These are phyloP conservation scores for Montipora foliosa DNA, from an alignment of 64 coral and sea anemone species.

Conservation along the genomic window DNA sequence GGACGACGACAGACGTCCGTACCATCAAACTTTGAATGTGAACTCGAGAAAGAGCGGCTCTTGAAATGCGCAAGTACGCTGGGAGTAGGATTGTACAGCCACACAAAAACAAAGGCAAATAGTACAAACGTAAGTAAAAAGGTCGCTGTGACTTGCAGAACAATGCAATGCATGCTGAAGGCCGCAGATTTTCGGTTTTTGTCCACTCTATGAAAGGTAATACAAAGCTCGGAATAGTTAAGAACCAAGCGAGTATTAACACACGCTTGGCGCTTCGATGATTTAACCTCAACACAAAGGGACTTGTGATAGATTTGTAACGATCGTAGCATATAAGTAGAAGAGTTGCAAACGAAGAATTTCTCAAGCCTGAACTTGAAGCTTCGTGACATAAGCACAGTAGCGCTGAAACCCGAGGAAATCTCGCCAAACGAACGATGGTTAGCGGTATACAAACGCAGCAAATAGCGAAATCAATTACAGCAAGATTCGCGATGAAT, in stretches of 20 bases:
- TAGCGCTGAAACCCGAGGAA: slow-evolving; percentile 27
- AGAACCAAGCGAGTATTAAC: slow-evolving; percentile 62
- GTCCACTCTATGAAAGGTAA: slow-evolving; percentile 79
- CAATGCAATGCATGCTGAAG: slow-evolving; percentile 26
- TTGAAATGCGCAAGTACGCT: slow-evolving; percentile 89
- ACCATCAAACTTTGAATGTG: slow-evolving; percentile 78
- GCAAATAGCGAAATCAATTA: slow-evolving; percentile 75
- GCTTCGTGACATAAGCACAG: slow-evolving; percentile 88
- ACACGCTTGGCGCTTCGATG: slow-evolving; percentile 63
- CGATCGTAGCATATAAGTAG: slow-evolving; percentile 87
- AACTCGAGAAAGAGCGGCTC: slow-evolving; percentile 79
- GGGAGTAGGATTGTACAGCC: slow-evolving; percentile 68
- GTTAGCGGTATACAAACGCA: slow-evolving; percentile 70
- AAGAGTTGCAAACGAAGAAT: slow-evolving; percentile 80
- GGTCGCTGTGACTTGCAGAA: slow-evolving; percentile 31
- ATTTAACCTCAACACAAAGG: slow-evolving; percentile 78
- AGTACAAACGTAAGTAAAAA: slow-evolving; percentile 70
- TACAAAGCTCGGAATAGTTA: slow-evolving; percentile 14
- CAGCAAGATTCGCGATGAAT: slow-evolving; percentile 84
- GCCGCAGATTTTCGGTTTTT: not conserved
- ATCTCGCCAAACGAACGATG: slow-evolving; percentile 39
- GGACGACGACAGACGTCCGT: slow-evolving; percentile 64
- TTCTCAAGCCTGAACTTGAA: slow-evolving; percentile 76
- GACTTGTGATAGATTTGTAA: slow-evolving; percentile 83
- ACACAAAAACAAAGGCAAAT: slow-evolving; percentile 70